Evolutionary conservation across 1,140 invertebrate genomes (phyloP).

Genomic region (Steinernema feltiae): DNA sequence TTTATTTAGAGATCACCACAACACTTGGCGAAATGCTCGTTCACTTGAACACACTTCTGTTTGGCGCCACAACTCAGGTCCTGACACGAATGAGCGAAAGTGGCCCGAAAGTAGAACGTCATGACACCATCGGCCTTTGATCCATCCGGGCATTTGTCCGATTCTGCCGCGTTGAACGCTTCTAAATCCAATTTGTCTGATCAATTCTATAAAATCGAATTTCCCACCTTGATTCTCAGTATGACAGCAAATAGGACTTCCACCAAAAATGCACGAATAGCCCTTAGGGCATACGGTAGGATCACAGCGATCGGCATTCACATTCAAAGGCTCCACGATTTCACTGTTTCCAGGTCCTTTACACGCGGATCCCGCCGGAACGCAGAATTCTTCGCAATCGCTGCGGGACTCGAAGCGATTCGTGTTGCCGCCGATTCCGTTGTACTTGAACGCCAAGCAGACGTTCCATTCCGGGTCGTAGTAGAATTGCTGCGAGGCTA

Average conservation of each 20-base stretch:
- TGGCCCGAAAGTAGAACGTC: constrained; percentile 1
- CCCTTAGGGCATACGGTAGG: background rate
- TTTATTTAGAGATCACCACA: too few relatives aligned
- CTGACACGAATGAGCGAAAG: background rate
- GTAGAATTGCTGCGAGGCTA: background rate
- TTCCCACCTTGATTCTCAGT: background rate
- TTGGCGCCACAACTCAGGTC: background rate
- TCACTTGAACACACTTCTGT: constrained; percentile 14
- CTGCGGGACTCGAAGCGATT: background rate
- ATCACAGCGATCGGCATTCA: background rate
- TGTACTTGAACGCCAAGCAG: background rate
- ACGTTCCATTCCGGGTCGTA: background rate
- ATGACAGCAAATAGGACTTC: background rate
- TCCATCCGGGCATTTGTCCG: constrained; percentile 12
- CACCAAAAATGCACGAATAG: too few relatives aligned
- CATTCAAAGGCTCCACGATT: too few relatives aligned
- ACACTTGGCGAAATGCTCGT: constrained; percentile 11
- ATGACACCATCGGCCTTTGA: background rate
- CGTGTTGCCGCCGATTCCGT: background rate
- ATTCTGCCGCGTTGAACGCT: background rate
- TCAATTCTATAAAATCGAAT: background rate
- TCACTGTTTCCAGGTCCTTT: too few relatives aligned
- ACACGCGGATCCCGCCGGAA: too few relatives aligned
- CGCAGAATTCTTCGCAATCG: background rate
- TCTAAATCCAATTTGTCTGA: background rate